A percentile compares a stretch with the other conserved stretches of the same genome.
These are phyloP conservation scores for Rhagoletis pomonella DNA, from an alignment of 1,140 invertebrate species.

Conservation along the genomic window DNA sequence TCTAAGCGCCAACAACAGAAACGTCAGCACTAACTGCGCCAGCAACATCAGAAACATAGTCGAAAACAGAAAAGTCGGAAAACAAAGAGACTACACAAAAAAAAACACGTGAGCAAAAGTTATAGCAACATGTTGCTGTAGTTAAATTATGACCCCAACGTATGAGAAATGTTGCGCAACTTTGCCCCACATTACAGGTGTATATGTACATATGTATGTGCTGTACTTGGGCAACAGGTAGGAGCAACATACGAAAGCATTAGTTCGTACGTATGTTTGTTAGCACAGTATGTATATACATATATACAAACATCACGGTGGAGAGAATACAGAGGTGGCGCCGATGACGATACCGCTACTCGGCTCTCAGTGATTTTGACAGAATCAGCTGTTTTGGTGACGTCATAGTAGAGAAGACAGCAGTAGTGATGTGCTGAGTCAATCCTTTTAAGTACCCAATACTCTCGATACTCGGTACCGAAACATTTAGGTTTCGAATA, in stretches of 20 bases:
- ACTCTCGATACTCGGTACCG: too few relatives aligned
- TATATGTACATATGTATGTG: background rate
- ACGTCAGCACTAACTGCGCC: background rate
- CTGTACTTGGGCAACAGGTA: background rate
- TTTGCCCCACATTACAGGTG: background rate
- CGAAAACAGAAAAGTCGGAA: conserved; percentile 35
- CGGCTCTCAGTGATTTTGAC: too few relatives aligned
- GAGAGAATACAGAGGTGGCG: too few relatives aligned
- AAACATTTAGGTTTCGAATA: too few relatives aligned
- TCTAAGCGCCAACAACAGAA: background rate
- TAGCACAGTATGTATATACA: too few relatives aligned
- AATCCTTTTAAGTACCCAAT: too few relatives aligned
- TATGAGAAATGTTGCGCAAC: conserved; percentile 28
- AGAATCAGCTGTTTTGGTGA: too few relatives aligned
- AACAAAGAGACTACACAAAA: conserved; percentile 5
- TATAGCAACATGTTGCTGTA: conserved; percentile 10
- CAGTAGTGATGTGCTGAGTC: too few relatives aligned
- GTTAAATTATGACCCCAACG: background rate
- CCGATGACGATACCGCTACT: too few relatives aligned
- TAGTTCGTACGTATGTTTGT: too few relatives aligned
- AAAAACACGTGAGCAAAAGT: background rate
- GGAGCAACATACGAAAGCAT: background rate
- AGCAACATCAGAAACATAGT: conserved; percentile 9
- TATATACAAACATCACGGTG: too few relatives aligned
- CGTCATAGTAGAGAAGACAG: too few relatives aligned